phyloP scores from a whole-genome alignment of 2,113 vertebrate genomes.

The Ginglymostoma cirratum region DNA sequence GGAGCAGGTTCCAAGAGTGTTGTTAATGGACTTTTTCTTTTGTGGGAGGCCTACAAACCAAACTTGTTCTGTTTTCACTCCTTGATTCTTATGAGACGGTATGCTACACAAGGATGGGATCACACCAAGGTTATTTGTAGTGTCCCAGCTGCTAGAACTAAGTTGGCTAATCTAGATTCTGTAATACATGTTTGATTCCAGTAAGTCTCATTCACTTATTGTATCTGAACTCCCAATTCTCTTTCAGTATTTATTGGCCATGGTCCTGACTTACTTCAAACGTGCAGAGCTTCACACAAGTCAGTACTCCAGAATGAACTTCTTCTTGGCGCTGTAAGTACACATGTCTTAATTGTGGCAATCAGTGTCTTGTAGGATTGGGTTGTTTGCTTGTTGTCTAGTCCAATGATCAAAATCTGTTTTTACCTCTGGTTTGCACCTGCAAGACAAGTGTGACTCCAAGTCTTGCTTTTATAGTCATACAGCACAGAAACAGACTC shows the following conservation, averaged over 20 bases:
- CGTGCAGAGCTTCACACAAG: constrained; percentile 40
- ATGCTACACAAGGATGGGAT: background rate
- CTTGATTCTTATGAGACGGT: too few species aligned
- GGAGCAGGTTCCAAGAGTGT: too few species aligned
- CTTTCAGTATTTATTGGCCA: constrained; percentile 53
- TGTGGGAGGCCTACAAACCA: background rate
- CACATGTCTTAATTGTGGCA: background rate
- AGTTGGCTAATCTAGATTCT: background rate
- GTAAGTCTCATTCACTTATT: background rate
- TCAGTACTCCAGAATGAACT: constrained; percentile 48
- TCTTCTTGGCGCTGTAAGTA: constrained; percentile 51
- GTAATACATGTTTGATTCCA: background rate
- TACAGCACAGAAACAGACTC: too few species aligned
- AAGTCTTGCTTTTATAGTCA: background rate
- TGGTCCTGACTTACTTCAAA: constrained; percentile 50
- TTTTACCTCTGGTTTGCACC: too few species aligned
- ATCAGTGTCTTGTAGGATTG: background rate
- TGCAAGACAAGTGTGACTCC: background rate
- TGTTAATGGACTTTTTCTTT: background rate
- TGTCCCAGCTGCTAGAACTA: background rate
- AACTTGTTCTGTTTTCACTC: too few species aligned
- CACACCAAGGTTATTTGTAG: background rate
- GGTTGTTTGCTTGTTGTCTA: background rate
- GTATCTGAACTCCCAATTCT: background rate
- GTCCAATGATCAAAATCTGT: too few species aligned